These are phyloP conservation scores for Rhadina sibilatrix DNA, from an alignment of 2,113 vertebrate species.

Conservation along the genomic window DNA sequence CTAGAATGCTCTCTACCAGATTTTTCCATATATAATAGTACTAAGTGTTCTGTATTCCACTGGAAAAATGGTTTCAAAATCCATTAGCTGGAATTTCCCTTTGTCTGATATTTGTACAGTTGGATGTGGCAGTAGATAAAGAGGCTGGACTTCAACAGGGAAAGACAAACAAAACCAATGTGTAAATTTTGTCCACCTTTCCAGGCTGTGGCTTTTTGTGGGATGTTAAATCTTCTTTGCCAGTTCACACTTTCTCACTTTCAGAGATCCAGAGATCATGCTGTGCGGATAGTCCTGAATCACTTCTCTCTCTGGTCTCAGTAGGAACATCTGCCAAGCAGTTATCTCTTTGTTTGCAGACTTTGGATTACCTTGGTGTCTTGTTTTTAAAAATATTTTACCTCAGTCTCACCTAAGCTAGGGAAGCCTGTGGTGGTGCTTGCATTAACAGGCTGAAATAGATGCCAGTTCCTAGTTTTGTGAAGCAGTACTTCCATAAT, in stretches of 20 bases:
- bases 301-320: not conserved
- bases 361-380: not conserved
- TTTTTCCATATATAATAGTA: not conserved
- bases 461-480: not conserved
- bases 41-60: not conserved
- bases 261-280: not conserved
- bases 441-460: not conserved
- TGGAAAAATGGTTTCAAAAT: slow-evolving; percentile 27
- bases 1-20: not conserved
- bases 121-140: not conserved
- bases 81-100: not conserved
- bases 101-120: not conserved
- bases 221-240: not conserved
- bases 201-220: not conserved
- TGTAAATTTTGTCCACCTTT: not conserved
- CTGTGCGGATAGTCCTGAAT: not conserved
- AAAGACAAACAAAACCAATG: not conserved
- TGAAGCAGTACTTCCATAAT: not conserved
- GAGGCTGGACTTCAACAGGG: not conserved
- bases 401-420: not conserved
- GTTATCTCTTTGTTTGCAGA: not conserved
- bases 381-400: not conserved
- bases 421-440: not conserved
- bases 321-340: not conserved
- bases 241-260: not conserved